Evolutionary conservation across 2,888 invertebrate species (phyloP).

Genomic region (Agrilus biguttatus): DNA sequence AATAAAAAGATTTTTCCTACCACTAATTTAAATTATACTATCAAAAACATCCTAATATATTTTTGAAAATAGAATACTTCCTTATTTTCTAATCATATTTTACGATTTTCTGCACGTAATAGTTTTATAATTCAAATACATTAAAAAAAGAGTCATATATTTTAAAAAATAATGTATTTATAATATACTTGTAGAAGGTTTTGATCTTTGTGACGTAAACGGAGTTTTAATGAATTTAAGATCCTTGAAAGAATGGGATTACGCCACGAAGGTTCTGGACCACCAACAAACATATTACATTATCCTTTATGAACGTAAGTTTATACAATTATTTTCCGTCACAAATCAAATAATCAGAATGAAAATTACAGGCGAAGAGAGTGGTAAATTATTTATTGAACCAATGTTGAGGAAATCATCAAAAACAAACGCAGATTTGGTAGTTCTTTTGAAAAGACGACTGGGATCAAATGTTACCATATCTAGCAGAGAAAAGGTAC

Average conservation of each 20-base stretch:
- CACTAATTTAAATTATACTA: no score
- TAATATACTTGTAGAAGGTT: constrained; percentile 14
- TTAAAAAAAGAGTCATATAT: neutral
- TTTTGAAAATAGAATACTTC: no score
- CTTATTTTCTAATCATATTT: no score
- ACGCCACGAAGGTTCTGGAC: constrained; percentile 18
- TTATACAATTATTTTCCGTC: neutral
- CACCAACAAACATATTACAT: constrained; percentile 16
- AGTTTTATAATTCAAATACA: neutral
- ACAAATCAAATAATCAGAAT: neutral
- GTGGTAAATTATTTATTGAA: constrained; percentile 8
- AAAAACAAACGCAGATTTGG: constrained; percentile 10
- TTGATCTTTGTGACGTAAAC: constrained; percentile 22
- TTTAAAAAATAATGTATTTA: neutral
- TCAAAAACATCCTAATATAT: no score
- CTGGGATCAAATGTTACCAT: constrained; percentile 1
- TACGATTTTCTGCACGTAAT: neutral
- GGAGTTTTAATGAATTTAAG: constrained; percentile 16
- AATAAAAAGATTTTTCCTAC: no score
- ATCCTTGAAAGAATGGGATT: constrained; percentile 11
- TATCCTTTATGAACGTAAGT: constrained; percentile 19
- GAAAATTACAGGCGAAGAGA: constrained; percentile 9
- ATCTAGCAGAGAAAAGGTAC: neutral
- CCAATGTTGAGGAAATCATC: constrained; percentile 10
- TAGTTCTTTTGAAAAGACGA: constrained; percentile 7